Evolutionary conservation across 2,888 invertebrate genomes (phyloP), one percentile per base, ranked within the genome.

Genomic region (Drosophila bunnanda): DNA sequence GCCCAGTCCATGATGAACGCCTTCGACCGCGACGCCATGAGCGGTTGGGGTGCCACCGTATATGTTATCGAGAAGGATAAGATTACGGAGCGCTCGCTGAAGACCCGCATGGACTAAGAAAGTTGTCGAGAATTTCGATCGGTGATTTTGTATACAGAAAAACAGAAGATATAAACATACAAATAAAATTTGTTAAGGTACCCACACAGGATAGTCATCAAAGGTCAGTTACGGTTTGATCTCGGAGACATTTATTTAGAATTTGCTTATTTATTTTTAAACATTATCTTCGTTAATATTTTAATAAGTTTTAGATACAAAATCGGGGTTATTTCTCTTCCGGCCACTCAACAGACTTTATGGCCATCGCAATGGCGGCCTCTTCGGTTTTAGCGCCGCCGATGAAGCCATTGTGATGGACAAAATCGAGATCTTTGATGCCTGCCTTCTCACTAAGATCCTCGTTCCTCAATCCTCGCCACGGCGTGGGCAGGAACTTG

Each of bases 21-120:
- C 0, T 96, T 97, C 68, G 99, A 99, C 92, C 95, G 99, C 79
- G 99, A 99, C 93, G 99, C 99, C 7, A 96, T 97, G 87, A 98
- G 99, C 76, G 99, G 99, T 91, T 99, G 99, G 99, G 99, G 99
- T 74, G 99, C 97, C 2, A 95, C 97, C 34, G 98, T 99, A 60
- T 96, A 98, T 92, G 95, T 99, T 75, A 97, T 99, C 77, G 98
- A 98, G 92, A 97, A 98, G 91, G 97, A 98, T 92, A 97, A 98
- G 93, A 96, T 98, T 60, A 98, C 98, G 1, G 95, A 96, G 78
- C 96, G 95, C 89, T 95, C 95, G 73, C 93, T 99, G 90, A 98
- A 98, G 93, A 98, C 98, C 60, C 95, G 98, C 91, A 98, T 98
- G 98, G 98, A 99, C 94, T 99, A 96, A 20, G 32, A 89, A 52